Evolutionary conservation across 2,888 invertebrate genomes (phyloP).

Genomic region (Altica lythri): DNA sequence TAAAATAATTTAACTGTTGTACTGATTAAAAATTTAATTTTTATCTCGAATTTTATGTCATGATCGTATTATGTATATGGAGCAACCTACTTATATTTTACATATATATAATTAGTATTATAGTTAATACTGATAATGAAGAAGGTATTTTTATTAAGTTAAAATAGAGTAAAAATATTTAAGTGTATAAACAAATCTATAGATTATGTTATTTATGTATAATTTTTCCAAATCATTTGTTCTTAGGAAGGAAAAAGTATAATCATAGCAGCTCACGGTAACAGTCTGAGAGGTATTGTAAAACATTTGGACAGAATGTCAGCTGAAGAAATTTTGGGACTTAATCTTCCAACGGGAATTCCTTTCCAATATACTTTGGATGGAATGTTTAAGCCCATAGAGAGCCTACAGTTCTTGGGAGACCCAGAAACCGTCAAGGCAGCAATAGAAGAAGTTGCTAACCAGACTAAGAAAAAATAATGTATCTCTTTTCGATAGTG

Average conservation of each 20-base stretch:
- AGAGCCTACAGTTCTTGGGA: constrained; percentile 66
- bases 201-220: too few relatives aligned
- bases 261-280: constrained; percentile 85
- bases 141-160: too few relatives aligned
- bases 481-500: too few relatives aligned
- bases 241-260: constrained; percentile 68
- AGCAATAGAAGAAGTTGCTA: constrained; percentile 66
- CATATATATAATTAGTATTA: too few relatives aligned
- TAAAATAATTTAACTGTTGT: too few relatives aligned
- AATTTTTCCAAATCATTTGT: neutral
- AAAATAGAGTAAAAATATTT: too few relatives aligned
- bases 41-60: too few relatives aligned
- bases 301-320: constrained; percentile 77
- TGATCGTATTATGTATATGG: too few relatives aligned
- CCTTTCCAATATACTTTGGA: constrained; percentile 68
- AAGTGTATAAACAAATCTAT: too few relatives aligned
- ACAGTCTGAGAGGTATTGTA: constrained; percentile 82
- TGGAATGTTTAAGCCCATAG: constrained; percentile 61
- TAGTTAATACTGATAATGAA: too few relatives aligned
- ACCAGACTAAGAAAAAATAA: constrained; percentile 60
- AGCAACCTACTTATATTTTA: too few relatives aligned
- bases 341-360: constrained; percentile 68
- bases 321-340: constrained; percentile 64
- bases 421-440: constrained; percentile 66
- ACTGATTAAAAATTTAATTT: too few relatives aligned